phyloP scores from a whole-genome alignment of 2,113 vertebrate genomes.

The Maccullochella peelii region DNA sequence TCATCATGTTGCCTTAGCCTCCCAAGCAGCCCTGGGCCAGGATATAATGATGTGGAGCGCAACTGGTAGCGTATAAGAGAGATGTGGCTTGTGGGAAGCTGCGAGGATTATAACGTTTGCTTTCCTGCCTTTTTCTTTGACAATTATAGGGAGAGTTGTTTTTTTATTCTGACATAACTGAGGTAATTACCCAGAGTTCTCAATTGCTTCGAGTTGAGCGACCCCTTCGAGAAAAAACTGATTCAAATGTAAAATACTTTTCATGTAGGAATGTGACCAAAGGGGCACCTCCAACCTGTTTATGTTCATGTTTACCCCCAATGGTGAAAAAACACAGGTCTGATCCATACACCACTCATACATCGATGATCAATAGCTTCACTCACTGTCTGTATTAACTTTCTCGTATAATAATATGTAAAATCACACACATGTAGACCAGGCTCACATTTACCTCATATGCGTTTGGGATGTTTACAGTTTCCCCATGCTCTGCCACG shows the following conservation, averaged over 20 bases:
- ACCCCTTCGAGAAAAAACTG: not conserved
- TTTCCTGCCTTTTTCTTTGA: slow-evolving; percentile 32
- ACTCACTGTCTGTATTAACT: not conserved
- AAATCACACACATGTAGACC: not conserved
- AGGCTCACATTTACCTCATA: slow-evolving; percentile 80
- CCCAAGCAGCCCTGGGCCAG: slow-evolving; percentile 71
- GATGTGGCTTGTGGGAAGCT: slow-evolving; percentile 20
- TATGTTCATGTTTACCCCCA: not conserved
- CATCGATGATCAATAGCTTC: not conserved
- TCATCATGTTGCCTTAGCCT: slow-evolving; percentile 53
- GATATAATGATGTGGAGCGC: slow-evolving; percentile 77
- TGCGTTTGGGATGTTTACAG: slow-evolving; percentile 85
- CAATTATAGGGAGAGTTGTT: not conserved
- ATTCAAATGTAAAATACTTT: not conserved
- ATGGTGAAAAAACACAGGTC: not conserved
- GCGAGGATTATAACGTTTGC: slow-evolving; percentile 15
- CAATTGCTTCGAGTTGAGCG: not conserved
- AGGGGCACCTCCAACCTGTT: not conserved
- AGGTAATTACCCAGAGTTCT: slow-evolving; percentile 20
- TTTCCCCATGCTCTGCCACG: slow-evolving; percentile 87
- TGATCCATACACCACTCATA: not conserved
- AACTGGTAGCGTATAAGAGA: slow-evolving; percentile 40
- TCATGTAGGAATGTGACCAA: not conserved
- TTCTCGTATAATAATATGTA: no score
- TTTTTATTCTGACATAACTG: slow-evolving; percentile 31